Conservation (phyloP, 2,888 invertebrate genomes). For the Altica lythri region DNA sequence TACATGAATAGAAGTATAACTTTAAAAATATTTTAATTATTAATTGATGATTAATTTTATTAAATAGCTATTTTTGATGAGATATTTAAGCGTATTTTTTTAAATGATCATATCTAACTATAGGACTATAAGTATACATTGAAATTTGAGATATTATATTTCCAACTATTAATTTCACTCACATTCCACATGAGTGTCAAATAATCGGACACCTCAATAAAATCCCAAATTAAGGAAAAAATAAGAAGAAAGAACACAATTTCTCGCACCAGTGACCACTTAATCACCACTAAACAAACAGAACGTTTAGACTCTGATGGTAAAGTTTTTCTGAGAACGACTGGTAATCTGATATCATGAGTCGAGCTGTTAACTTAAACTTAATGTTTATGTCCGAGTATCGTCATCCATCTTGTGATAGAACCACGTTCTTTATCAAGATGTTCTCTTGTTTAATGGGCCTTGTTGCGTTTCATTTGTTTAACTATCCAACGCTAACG, state of each 20-base stretch:
- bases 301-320: constrained; percentile 48
- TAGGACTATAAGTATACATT: too few species aligned
- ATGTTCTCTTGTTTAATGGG: constrained; percentile 59
- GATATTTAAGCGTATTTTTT: too few species aligned
- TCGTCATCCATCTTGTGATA: constrained; percentile 56
- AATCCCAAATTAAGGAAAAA: constrained; percentile 37
- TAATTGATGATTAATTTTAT: too few species aligned
- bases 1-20: too few species aligned
- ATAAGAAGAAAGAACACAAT: constrained; percentile 44
- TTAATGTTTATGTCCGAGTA: constrained; percentile 58
- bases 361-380: constrained; percentile 57
- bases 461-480: constrained; percentile 54
- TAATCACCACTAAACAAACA: constrained; percentile 50
- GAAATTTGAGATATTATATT: constrained; percentile 5
- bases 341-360: constrained; percentile 57
- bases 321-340: constrained; percentile 53
- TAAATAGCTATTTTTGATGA: too few species aligned
- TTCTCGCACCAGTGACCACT: constrained; percentile 50
- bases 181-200: constrained; percentile 10
- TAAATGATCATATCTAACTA: too few species aligned
- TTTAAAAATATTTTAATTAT: too few species aligned
- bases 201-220: constrained; percentile 32
- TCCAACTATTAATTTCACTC: constrained; percentile 5
- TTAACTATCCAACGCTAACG: constrained; percentile 37
- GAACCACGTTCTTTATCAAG: constrained; percentile 57